Evolutionary conservation across 2,888 invertebrate genomes (phyloP), one percentile per base, ranked within the genome.

Genomic region (Drosophila fungiperda): DNA sequence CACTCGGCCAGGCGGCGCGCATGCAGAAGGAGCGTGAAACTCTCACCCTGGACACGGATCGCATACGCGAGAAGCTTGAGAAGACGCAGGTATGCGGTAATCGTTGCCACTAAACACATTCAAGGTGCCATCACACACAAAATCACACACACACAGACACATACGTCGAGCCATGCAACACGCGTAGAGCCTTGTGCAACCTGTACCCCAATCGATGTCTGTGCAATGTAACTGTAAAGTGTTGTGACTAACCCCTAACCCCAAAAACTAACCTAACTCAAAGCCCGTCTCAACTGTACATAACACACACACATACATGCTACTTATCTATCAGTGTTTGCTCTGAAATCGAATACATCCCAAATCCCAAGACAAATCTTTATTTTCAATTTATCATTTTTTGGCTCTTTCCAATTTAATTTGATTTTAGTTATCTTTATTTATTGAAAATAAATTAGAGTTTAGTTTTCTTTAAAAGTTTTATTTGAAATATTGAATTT

Each of bases 11-110:
- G 93, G 95, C 97, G 54, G 96, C 96, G 61, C 95, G 98, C 65
- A 95, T 98, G 91, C 98, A 98, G 93, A 98, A 98, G 93, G 98
- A 98, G 93, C 95, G 97, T 61, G 98, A 98, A 93, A 95, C 96
- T 4, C 95, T 97, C 33, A 96, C 97, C 89, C 92, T 97, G 76
- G 98, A 98, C 86, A 95, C 96, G 67, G 98, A 98, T 92, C 95
- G 98, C 83, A 95, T 97, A 91, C 95, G 96, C 83, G 98, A 98
- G 91, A 98, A 98, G 94, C 95, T 96, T 89, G 98, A 98, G 83
- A 98, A 98, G 92, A 95, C 96, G 68, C 97, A 98, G 95, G 97
- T 97, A 93, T 89, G 63, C 73, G 68, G 68, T 64, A 53, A 61
- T 68, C 65, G 50, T 54, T 58, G 50, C 57, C 60, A 50, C 29